A percentile compares a stretch with the other conserved stretches of the same genome.
Conservation (phyloP, 2,797 vertebrate species). For the Hipposideros larvatus region DNA sequence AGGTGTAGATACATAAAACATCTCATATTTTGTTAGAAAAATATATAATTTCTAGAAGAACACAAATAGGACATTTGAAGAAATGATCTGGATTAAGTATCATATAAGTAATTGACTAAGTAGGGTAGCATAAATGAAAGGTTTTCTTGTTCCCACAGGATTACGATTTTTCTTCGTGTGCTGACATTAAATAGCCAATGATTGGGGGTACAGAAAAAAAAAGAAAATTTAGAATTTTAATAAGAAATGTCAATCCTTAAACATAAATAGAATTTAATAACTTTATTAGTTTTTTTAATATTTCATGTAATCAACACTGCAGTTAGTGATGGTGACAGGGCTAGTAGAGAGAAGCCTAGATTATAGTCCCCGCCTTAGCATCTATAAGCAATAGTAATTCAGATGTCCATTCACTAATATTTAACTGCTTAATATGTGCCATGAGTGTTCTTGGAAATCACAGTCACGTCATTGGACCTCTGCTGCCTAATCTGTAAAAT, state of each 20-base stretch:
- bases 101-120: conserved; percentile 56
- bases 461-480: not conserved
- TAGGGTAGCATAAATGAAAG: conserved; percentile 10
- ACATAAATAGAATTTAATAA: not conserved
- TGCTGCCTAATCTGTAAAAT: not conserved
- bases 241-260: not conserved
- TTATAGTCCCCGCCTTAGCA: not conserved
- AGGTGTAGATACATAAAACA: conserved; percentile 53
- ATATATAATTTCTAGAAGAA: conserved; percentile 57
- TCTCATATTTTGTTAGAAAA: conserved; percentile 46
- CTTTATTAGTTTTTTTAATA: not conserved
- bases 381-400: not conserved
- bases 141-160: conserved; percentile 42
- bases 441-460: not conserved
- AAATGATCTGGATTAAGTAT: conserved; percentile 57
- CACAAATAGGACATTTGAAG: conserved; percentile 55
- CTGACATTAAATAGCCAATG: not conserved
- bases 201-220: not conserved
- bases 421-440: not conserved
- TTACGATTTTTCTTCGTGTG: conserved; percentile 2
- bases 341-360: not conserved
- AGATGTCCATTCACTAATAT: not conserved
- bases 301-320: conserved; percentile 18
- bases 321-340: not conserved
- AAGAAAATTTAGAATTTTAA: conserved; percentile 3